A percentile compares a stretch with the other conserved stretches of the same genome.
Evolutionary conservation across 2,888 invertebrate species (phyloP).

Genomic region (Synanthedon formicaeformis): DNA sequence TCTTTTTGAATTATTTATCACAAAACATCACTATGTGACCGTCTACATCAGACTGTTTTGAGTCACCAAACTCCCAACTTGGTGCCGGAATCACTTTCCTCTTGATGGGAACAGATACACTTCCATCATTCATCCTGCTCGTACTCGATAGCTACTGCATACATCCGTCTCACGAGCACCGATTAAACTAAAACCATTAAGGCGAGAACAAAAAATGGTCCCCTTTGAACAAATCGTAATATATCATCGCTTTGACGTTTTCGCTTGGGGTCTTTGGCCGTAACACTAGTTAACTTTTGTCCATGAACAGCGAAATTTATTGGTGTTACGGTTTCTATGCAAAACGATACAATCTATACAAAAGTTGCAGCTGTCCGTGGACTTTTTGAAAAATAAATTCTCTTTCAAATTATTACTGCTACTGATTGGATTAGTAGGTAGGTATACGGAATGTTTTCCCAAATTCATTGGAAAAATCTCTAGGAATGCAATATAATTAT

Average conservation of each 20-base stretch:
- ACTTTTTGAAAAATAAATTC: too few species aligned
- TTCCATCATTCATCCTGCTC: conserved; percentile 28
- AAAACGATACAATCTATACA: conserved; percentile 8
- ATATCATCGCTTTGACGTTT: conserved; percentile 67
- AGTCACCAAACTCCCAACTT: conserved; percentile 45
- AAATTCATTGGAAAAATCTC: too few species aligned
- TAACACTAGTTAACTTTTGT: conserved; percentile 43
- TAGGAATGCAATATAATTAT: too few species aligned
- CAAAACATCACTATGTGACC: conserved; percentile 27
- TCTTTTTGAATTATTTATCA: too few species aligned
- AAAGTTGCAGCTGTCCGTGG: conserved; percentile 5
- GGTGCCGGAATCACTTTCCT: conserved; percentile 51
- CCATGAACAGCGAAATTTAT: conserved; percentile 53
- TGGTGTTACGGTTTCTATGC: conserved; percentile 42
- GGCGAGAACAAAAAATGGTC: conserved; percentile 68
- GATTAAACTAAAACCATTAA: conserved; percentile 68
- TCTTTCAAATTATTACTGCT: too few species aligned
- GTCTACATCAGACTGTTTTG: conserved; percentile 54
- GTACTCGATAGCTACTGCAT: conserved; percentile 8
- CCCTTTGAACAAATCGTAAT: conserved; percentile 68
- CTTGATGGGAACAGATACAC: conserved; percentile 58
- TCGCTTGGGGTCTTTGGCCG: conserved; percentile 39
- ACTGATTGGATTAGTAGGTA: too few species aligned
- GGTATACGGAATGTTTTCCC: too few species aligned
- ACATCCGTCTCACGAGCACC: conserved; percentile 16